phyloP scores from a whole-genome alignment of 2,113 vertebrate genomes.

The Tragelaphus imberbis region DNA sequence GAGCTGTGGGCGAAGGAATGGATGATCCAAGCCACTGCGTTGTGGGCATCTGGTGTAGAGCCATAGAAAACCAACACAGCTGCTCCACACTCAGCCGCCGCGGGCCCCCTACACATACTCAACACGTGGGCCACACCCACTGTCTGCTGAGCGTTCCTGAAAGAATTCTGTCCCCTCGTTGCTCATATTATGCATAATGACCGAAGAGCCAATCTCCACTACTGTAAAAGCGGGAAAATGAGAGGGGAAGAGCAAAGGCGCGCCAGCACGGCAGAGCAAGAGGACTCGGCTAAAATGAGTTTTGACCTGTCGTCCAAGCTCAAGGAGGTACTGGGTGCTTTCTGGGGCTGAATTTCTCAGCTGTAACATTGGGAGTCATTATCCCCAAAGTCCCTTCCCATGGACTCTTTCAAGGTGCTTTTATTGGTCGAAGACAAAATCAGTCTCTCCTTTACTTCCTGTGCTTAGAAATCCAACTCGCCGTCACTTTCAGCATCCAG shows the following conservation, averaged over 20 bases:
- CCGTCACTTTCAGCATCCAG: not conserved
- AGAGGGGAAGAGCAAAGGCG: not conserved
- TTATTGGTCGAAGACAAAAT: not conserved
- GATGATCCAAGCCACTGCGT: not conserved
- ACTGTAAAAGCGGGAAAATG: not conserved
- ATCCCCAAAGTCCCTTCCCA: not conserved
- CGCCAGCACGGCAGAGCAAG: fast-evolving
- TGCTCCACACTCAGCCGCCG: fast-evolving
- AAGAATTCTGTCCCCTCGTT: not conserved
- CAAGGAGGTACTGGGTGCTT: not conserved
- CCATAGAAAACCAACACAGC: not conserved
- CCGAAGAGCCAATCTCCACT: not conserved
- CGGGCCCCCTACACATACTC: fast-evolving
- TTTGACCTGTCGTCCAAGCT: not conserved
- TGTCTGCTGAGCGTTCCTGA: not conserved
- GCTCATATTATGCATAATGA: not conserved
- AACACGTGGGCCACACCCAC: not conserved
- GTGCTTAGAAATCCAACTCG: not conserved
- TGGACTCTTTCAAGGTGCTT: not conserved
- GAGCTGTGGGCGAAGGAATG: not conserved
- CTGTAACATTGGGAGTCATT: not conserved
- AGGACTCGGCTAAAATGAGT: not conserved
- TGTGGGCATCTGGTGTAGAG: not conserved
- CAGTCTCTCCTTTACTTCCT: not conserved
- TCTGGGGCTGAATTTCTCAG: not conserved